A percentile compares a stretch with the other conserved stretches of the same genome.
Evolutionary conservation across 2,113 vertebrate genomes (phyloP).

Genomic region (Sarotherodon lohbergeri): DNA sequence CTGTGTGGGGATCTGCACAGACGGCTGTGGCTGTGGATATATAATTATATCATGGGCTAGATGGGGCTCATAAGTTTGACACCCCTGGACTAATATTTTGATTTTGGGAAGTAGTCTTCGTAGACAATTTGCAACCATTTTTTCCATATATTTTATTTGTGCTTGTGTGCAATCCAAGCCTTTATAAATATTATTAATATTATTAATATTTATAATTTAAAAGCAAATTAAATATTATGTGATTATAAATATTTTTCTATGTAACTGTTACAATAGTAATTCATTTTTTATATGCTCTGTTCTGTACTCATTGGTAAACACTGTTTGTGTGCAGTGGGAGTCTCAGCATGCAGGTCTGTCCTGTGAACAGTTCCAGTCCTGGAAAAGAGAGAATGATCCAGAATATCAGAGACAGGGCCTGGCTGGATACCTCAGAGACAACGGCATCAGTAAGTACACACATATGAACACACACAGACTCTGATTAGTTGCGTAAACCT

Average conservation of each 20-base stretch:
- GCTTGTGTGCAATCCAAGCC: background rate
- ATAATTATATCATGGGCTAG: background rate
- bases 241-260: background rate
- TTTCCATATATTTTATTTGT: background rate
- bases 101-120: background rate
- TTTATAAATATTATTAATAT: background rate
- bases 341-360: conserved; percentile 73
- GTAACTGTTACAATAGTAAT: background rate
- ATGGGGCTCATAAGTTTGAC: background rate
- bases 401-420: conserved; percentile 88
- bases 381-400: conserved; percentile 87
- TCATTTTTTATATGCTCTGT: background rate
- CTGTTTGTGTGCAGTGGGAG: conserved; percentile 70
- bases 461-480: background rate
- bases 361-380: conserved; percentile 85
- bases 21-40: background rate
- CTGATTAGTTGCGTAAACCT: background rate
- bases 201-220: background rate
- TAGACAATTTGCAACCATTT: background rate
- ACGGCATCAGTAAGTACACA: conserved; percentile 81
- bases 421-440: conserved; percentile 85
- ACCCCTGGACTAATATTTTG: background rate
- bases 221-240: accelerated
- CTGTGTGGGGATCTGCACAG: background rate
- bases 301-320: background rate